Base-by-base conservation (phyloP, 2,888 invertebrate species). In the Acanthoscelides obtectus region DNA sequence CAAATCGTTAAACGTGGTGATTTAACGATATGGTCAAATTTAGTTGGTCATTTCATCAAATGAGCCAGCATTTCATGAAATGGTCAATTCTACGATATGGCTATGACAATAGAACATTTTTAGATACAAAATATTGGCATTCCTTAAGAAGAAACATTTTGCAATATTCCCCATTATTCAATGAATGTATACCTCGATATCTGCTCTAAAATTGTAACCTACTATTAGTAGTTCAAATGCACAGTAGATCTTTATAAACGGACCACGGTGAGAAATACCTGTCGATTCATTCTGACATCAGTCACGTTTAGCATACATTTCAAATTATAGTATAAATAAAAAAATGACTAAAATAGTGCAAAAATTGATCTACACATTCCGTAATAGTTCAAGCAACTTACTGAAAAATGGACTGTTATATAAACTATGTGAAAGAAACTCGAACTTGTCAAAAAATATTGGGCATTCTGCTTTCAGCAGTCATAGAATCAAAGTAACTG, bases 401-500 rank as follows among this genome's bases (percentile, higher is more conserved):
- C 19, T 27, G 21, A 25, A 63, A 22, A 17, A 68, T 25, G n/a
- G 64, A 67, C 25, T 66, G 67, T 5, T 71, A 27, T n/a, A 70
- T 20, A 64, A 64, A 69, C 6, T 69, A 25, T 64, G 64, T 69
- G 69, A 22, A 20, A 65, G 65, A 8, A 22, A 22, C 27, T 0
- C 64, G 21, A 22, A 63, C 63, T 2, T 66, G 25, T 5, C 6
- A 6, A 12, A 45, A 12, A 45, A 45, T 45, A 1, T 12, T 45
- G 17, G 45, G 17, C 1, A 12, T 45, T 3, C 5, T 12, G 6
- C 45, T 45, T 12, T 45, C 17, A 17, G 45, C 12, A 45, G 45
- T 17, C 66, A 74, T 68, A 66, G 66, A 22, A 78, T 81, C 77
- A 81, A 81, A 77, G 81, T 81, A 1, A 78, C 81, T 21, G 73